Conservation (phyloP, 2,888 invertebrate species). For the Odontocolon sp. region DNA sequence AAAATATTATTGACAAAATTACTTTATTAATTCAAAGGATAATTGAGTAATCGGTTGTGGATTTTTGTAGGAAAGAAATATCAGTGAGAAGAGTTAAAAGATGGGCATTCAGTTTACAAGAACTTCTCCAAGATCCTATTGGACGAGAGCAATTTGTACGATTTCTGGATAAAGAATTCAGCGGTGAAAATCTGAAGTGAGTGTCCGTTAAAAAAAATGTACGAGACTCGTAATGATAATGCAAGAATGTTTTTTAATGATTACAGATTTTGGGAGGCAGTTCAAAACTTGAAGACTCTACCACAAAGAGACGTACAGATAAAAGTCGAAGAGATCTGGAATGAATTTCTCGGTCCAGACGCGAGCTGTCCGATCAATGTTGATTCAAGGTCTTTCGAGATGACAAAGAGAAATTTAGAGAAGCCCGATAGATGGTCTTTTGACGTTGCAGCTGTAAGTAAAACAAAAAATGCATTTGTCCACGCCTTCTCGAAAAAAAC, state of each 20-base stretch:
- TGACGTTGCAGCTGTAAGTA: conserved; percentile 96
- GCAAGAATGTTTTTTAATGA: not conserved
- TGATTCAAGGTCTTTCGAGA: conserved; percentile 94
- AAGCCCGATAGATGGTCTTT: conserved; percentile 96
- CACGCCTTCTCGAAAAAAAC: not conserved
- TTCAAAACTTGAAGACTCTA: conserved; percentile 94
- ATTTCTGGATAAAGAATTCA: conserved; percentile 99
- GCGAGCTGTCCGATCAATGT: conserved; percentile 99
- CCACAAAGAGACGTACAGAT: conserved; percentile 92
- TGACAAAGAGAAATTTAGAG: conserved; percentile 90
- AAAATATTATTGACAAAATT: no score
- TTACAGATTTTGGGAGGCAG: conserved; percentile 96
- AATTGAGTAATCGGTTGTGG: conserved; percentile 6
- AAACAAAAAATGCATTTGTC: not conserved
- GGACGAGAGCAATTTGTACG: conserved; percentile 97
- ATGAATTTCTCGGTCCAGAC: conserved; percentile 95
- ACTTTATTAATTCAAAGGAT: no score
- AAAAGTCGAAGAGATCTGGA: conserved; percentile 94
- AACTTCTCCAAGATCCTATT: conserved; percentile 95
- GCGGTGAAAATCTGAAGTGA: conserved; percentile 98
- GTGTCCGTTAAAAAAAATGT: conserved; percentile 68
- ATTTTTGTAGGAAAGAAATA: conserved; percentile 90
- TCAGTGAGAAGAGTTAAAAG: conserved; percentile 95
- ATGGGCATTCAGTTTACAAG: conserved; percentile 98
- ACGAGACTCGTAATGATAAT: not conserved